These are phyloP conservation scores for Glyphotaelius pellucidus DNA, from an alignment of 2,888 invertebrate genomes.

Conservation along the genomic window DNA sequence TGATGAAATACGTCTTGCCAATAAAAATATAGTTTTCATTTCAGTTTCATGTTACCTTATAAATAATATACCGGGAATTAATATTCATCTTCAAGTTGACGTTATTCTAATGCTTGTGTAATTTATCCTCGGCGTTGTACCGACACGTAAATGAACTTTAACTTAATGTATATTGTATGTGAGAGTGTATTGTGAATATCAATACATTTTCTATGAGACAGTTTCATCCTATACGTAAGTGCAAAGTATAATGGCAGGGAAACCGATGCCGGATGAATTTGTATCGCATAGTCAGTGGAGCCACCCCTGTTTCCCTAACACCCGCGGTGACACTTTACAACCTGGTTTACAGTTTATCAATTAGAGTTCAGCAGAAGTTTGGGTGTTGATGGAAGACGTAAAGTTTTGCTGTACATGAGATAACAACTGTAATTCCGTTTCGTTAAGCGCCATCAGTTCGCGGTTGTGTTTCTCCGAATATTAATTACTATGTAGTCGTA, in stretches of 20 bases:
- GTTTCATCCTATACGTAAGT: neutral
- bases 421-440: neutral
- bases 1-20: neutral
- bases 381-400: neutral
- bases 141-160: neutral
- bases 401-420: neutral
- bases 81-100: neutral
- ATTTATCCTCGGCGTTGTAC: neutral
- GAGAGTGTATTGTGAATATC: neutral
- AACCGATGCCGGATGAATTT: conserved; percentile 18
- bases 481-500: neutral
- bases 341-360: conserved; percentile 18
- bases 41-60: neutral
- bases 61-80: neutral
- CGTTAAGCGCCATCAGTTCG: neutral
- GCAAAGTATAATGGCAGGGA: neutral
- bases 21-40: neutral
- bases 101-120: neutral
- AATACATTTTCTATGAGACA: neutral
- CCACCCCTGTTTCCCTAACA: conserved; percentile 18
- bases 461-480: neutral
- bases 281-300: neutral
- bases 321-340: conserved; percentile 4
- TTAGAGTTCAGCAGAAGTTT: conserved; percentile 1
- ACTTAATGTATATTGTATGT: neutral